Percentiles rank a stretch among this genome's conserved stretches.
These are phyloP conservation scores for Amblyjoppa proteus DNA, from an alignment of 2,888 invertebrate species.

Conservation along the genomic window DNA sequence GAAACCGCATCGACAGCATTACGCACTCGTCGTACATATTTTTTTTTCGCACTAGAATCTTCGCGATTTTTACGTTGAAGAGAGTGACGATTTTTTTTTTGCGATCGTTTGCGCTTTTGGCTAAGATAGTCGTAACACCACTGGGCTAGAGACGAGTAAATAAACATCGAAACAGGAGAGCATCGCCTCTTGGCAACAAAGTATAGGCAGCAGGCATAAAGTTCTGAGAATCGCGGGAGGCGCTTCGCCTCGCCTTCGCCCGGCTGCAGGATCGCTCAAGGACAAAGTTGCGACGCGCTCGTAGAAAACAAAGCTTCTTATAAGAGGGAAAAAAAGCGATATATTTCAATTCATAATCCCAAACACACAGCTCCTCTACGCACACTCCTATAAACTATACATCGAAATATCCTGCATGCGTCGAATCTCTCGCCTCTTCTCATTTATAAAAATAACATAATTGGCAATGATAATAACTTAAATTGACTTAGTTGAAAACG, in stretches of 20 bases:
- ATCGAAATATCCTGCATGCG: no score
- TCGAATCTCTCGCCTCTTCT: no score
- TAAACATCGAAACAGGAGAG: slow-evolving; percentile 31
- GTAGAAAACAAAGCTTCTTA: not conserved
- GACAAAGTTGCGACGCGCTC: not conserved
- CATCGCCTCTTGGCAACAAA: slow-evolving; percentile 47
- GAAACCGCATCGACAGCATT: slow-evolving; percentile 86
- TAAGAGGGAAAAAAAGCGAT: not conserved
- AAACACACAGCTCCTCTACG: not conserved
- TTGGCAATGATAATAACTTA: not conserved
- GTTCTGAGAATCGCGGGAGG: not conserved
- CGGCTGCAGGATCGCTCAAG: not conserved
- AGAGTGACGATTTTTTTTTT: not conserved
- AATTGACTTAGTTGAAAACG: slow-evolving; percentile 4
- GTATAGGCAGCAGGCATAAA: not conserved
- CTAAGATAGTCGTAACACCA: slow-evolving; percentile 15
- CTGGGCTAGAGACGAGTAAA: slow-evolving; percentile 31
- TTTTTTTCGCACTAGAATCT: not conserved
- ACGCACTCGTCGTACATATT: slow-evolving; percentile 79
- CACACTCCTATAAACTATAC: no score
- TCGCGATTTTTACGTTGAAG: not conserved
- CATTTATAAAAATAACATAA: no score
- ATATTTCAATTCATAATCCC: not conserved
- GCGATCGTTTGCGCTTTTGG: slow-evolving; percentile 24
- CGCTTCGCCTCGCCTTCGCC: not conserved